These are phyloP conservation scores for Scaptodrosophila lebanonensis DNA, from an alignment of 1,140 invertebrate species.

Conservation along the genomic window DNA sequence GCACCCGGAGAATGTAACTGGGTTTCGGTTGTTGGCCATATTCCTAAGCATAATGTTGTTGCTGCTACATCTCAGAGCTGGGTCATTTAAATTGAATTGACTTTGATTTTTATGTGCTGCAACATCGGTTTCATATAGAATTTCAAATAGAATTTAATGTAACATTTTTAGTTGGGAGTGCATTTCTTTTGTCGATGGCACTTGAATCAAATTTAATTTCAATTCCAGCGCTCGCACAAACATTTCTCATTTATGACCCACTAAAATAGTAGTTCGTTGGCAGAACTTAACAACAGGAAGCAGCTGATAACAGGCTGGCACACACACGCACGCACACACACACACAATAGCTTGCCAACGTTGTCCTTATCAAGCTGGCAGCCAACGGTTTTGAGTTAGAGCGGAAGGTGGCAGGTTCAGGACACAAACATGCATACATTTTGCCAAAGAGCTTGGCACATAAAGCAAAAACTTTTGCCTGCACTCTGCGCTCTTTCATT, in stretches of 20 bases:
- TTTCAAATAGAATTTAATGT: constrained; percentile 40
- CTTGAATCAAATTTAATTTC: no score
- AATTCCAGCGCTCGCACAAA: no score
- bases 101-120: constrained; percentile 46
- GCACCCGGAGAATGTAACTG: no score
- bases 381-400: constrained; percentile 62
- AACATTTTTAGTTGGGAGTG: constrained; percentile 28
- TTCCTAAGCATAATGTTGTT: constrained; percentile 39
- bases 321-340: constrained; percentile 16
- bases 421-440: constrained; percentile 11
- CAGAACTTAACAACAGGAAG: constrained; percentile 68
- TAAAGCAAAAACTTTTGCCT: constrained; percentile 55
- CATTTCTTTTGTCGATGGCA: no score
- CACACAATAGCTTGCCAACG: background rate
- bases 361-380: constrained; percentile 48
- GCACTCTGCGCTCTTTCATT: constrained; percentile 59
- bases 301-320: constrained; percentile 54
- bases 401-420: constrained; percentile 65
- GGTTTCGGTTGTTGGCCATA: no score
- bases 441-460: background rate
- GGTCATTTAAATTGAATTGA: constrained; percentile 44
- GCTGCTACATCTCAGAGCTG: background rate
- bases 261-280: constrained; percentile 20
- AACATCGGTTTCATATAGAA: constrained; percentile 27
- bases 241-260: no score